Base-by-base conservation (phyloP, 2,888 invertebrate genomes). In the Galerucella nymphaeae region DNA sequence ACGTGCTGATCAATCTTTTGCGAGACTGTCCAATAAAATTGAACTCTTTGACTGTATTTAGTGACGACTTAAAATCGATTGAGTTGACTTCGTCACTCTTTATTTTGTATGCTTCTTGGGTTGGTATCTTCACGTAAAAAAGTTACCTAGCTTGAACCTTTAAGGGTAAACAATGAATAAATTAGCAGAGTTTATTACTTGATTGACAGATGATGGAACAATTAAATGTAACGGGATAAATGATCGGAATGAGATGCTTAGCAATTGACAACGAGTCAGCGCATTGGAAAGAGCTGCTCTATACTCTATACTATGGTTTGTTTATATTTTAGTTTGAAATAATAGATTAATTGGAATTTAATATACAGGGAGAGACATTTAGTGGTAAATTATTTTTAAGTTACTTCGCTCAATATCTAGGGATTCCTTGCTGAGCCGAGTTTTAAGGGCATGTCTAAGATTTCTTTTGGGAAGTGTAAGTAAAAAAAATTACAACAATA, bases 11-110 rank as follows among this genome's bases (percentile, higher is more conserved):
- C 75, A 74, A 77, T 76, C 77, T 78, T 78, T 77, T 70, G 75
- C 77, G 75, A 80, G 75, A 58, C 77, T 74, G 77, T 79, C 78
- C 77, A 77, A 80, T 80, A 79, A 78, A 79, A 78, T 79, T 78
- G 75, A 79, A 77, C 76, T 78, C 79, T 79, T 76, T 75, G 68
- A 66, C 71, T 78, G 75, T 75, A 74, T 73, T 71, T 71, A 76
- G 75, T 75, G 79, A 77, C 77, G 78, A 71, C 67, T 73, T 64
- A 71, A 79, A 74, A 80, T 73, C 75, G 75, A 78, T 74, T 75
- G 76, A 75, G 76, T 77, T 75, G 75, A 73, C 77, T 75, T 71
- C 77, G 76, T 77, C 80, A 77, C 75, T 75, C 74, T 76, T 71
- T 69, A 75, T 77, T 74, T 64, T 67, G 70, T 70, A 57, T 65